Evolutionary conservation across 2,113 vertebrate species (phyloP).

Genomic region (Hystrix cristata): DNA sequence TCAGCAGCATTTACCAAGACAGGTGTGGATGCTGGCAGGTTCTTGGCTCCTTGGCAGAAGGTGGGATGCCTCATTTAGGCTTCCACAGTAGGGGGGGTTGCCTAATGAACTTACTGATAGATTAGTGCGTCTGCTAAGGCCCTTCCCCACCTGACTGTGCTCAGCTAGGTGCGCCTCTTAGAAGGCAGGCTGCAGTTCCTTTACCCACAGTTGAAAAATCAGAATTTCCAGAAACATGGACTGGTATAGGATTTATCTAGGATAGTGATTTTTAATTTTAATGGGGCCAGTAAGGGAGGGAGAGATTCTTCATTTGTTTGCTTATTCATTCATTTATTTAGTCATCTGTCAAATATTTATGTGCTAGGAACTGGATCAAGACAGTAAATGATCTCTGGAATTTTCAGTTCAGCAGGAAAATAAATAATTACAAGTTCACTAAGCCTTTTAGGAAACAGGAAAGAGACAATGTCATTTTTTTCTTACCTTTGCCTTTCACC

Average conservation of each 20-base stretch:
- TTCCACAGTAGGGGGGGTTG: neutral
- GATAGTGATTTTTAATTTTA: neutral
- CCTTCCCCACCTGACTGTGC: neutral
- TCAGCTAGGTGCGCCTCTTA: neutral
- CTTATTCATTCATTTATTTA: neutral
- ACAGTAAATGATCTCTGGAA: neutral
- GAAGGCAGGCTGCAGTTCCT: neutral
- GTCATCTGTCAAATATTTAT: neutral
- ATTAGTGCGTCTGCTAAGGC: neutral
- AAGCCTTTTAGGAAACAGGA: neutral
- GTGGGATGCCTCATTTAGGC: neutral
- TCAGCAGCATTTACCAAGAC: neutral
- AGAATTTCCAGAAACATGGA: neutral
- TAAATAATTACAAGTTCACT: neutral
- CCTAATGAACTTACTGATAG: neutral
- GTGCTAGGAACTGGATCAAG: neutral
- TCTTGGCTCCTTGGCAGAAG: neutral
- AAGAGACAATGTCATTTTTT: neutral
- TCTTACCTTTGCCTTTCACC: neutral
- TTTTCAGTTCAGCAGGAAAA: slow-evolving; percentile 35
- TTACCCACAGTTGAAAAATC: neutral
- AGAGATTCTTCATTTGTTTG: neutral
- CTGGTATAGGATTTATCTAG: neutral
- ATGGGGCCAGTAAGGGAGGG: neutral
- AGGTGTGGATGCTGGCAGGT: neutral